Conservation (phyloP, 2,888 invertebrate species). For the Epinotia ramella region DNA sequence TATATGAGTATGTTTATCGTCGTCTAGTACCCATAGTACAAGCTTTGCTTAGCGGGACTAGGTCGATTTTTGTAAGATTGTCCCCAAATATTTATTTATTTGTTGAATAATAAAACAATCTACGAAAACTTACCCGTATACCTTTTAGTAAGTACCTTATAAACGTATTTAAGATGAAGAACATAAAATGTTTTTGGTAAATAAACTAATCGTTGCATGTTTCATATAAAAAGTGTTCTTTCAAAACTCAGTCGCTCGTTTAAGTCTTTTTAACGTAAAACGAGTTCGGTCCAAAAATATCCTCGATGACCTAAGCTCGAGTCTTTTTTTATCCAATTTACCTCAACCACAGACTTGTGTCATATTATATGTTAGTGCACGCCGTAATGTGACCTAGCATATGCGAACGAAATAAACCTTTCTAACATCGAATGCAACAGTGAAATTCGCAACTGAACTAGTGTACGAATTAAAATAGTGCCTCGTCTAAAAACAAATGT, state of each 20-base stretch:
- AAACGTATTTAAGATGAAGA: too few relatives aligned
- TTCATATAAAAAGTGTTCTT: not conserved
- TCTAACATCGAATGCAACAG: slow-evolving; percentile 14
- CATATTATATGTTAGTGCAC: not conserved
- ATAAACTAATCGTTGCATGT: too few relatives aligned
- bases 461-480: not conserved
- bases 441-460: not conserved
- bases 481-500: not conserved
- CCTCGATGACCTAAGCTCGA: slow-evolving; percentile 35
- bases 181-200: too few relatives aligned
- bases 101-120: too few relatives aligned
- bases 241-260: slow-evolving; percentile 24
- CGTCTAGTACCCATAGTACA: too few relatives aligned
- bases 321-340: not conserved
- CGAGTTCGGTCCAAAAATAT: slow-evolving; percentile 40
- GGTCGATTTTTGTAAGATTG: too few relatives aligned
- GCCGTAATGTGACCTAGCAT: not conserved
- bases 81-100: too few relatives aligned
- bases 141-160: too few relatives aligned
- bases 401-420: slow-evolving; percentile 15
- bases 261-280: slow-evolving; percentile 35
- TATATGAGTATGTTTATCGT: too few relatives aligned
- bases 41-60: too few relatives aligned
- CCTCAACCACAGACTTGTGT: not conserved
- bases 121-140: too few relatives aligned